Conservation (phyloP, 2,113 vertebrate species). For the Oryzias melastigma region DNA sequence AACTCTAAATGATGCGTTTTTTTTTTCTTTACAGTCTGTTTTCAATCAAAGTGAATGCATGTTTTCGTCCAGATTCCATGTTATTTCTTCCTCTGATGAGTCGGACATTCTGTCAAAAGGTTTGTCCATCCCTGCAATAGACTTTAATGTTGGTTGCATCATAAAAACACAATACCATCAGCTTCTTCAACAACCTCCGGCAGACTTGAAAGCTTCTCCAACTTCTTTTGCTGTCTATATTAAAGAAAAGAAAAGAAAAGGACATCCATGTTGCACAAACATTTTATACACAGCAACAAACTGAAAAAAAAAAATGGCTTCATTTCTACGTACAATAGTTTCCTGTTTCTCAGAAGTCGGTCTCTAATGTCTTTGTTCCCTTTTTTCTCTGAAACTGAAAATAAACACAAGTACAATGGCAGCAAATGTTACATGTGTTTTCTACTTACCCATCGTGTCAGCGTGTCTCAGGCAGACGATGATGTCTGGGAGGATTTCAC, state of each 20-base stretch:
- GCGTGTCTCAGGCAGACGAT: slow-evolving; percentile 82
- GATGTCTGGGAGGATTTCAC: slow-evolving; percentile 79
- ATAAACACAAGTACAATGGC: too few species aligned
- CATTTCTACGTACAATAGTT: slow-evolving; percentile 48
- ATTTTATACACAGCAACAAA: too few species aligned
- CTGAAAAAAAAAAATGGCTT: too few species aligned
- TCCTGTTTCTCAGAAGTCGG: slow-evolving; percentile 58
- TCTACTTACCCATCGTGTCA: slow-evolving; percentile 67
- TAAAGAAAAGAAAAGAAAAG: slow-evolving; percentile 8
- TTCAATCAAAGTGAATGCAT: too few species aligned
- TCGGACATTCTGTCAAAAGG: too few species aligned
- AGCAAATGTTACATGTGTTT: too few species aligned
- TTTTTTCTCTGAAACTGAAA: slow-evolving; percentile 40
- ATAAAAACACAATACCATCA: slow-evolving; percentile 50
- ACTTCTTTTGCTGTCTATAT: slow-evolving; percentile 68
- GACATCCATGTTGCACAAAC: background rate
- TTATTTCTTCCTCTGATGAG: too few species aligned
- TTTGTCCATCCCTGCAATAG: too few species aligned
- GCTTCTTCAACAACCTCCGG: slow-evolving; percentile 48
- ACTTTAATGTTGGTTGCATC: background rate
- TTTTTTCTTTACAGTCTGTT: too few species aligned
- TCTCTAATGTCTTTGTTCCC: slow-evolving; percentile 72
- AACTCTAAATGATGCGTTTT: too few species aligned
- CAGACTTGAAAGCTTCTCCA: slow-evolving; percentile 39
- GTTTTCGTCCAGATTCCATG: too few species aligned